Evolutionary conservation across 1,140 invertebrate species (phyloP).

Genomic region (Temnothorax longispinosus): DNA sequence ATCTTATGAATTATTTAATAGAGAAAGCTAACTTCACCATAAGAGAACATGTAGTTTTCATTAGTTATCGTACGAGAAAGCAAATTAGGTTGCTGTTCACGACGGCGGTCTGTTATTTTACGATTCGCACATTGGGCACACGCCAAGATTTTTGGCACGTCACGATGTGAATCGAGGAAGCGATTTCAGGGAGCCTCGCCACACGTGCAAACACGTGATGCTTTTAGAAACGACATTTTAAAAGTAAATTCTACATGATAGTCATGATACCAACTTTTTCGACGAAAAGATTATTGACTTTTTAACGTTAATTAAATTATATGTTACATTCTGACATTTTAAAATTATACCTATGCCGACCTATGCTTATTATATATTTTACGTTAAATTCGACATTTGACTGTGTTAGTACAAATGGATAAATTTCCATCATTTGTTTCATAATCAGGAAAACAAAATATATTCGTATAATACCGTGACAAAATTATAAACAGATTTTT

Average conservation of each 20-base stretch:
- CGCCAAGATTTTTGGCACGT: slow-evolving; percentile 76
- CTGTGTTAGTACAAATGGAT: neutral
- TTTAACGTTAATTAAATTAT: neutral
- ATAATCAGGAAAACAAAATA: too few species aligned
- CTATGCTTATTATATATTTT: neutral
- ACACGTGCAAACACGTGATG: slow-evolving; percentile 58
- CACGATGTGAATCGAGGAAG: slow-evolving; percentile 64
- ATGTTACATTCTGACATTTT: neutral
- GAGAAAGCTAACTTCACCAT: neutral
- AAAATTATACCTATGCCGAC: neutral
- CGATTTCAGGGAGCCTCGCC: slow-evolving; percentile 39
- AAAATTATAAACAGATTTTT: too few species aligned
- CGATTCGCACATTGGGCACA: slow-evolving; percentile 68
- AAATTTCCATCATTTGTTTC: neutral
- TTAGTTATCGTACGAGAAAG: slow-evolving; percentile 61
- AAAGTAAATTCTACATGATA: slow-evolving; percentile 18
- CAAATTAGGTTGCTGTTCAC: slow-evolving; percentile 67
- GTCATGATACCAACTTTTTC: neutral
- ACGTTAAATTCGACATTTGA: neutral
- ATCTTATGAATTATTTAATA: slow-evolving; percentile 1
- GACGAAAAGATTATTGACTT: neutral
- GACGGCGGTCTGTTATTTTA: slow-evolving; percentile 73
- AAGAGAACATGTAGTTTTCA: neutral
- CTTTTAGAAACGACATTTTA: slow-evolving; percentile 48
- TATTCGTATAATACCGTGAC: too few species aligned